Percentiles rank a stretch among this genome's conserved stretches.
These are phyloP conservation scores for Esperia sulphurella DNA, from an alignment of 2,888 invertebrate species.

Conservation along the genomic window DNA sequence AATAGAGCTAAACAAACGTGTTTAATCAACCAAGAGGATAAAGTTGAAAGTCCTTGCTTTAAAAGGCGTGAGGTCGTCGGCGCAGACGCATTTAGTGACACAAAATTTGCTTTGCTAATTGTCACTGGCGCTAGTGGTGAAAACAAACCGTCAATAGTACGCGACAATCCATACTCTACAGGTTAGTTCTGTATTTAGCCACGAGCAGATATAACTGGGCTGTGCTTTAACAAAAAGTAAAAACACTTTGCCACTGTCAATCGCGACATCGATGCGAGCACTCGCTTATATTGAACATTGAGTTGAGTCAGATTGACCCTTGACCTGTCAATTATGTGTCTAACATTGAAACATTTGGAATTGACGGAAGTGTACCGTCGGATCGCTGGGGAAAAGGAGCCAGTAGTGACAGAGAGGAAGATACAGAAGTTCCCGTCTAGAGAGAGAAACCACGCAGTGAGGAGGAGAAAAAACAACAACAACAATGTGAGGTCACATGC, in stretches of 20 bases:
- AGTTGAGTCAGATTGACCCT: not conserved
- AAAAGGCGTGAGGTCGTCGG: conserved; percentile 32
- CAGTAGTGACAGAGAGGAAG: conserved; percentile 34
- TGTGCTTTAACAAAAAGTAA: conserved; percentile 17
- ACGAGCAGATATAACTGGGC: not conserved
- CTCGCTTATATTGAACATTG: conserved; percentile 9
- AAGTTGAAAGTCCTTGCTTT: conserved; percentile 30
- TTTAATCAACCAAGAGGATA: conserved; percentile 24
- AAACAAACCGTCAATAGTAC: not conserved
- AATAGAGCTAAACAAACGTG: conserved; percentile 30
- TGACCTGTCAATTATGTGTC: conserved; percentile 43
- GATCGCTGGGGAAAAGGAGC: conserved; percentile 45
- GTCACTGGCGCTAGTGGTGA: not conserved
- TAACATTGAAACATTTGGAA: conserved; percentile 64
- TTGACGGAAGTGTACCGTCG: conserved; percentile 61
- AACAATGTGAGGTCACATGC: conserved; percentile 55
- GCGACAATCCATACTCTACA: not conserved
- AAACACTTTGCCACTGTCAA: conserved; percentile 26
- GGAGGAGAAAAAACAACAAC: conserved; percentile 75
- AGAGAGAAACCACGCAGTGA: conserved; percentile 83
- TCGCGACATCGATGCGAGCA: conserved; percentile 14
- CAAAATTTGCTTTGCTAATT: conserved; percentile 3
- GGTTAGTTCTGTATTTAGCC: not conserved
- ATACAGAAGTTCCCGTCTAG: conserved; percentile 83
- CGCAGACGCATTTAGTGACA: conserved; percentile 38